Percentiles rank a stretch among this genome's conserved stretches.
These are phyloP conservation scores for Vimba vimba DNA, from an alignment of 2,113 vertebrate genomes.

Conservation along the genomic window DNA sequence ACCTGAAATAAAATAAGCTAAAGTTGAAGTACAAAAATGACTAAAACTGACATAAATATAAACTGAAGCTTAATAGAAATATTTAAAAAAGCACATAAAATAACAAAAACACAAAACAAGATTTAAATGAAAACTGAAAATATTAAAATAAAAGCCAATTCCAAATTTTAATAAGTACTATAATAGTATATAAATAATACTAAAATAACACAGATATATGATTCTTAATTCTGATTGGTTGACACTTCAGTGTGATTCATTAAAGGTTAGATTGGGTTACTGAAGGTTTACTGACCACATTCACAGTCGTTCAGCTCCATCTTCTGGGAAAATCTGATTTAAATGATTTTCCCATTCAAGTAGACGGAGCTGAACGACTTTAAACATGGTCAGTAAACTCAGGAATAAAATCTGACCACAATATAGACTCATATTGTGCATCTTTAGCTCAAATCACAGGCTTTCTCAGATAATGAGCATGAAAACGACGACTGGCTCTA, in stretches of 20 bases:
- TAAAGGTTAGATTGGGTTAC: neutral
- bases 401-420: neutral
- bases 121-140: neutral
- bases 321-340: neutral
- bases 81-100: neutral
- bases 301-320: neutral
- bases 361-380: too few relatives aligned
- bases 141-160: neutral
- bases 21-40: neutral
- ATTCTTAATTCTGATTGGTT: neutral
- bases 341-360: too few relatives aligned
- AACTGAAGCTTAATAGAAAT: neutral
- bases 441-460: neutral
- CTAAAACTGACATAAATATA: neutral
- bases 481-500: neutral
- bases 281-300: neutral
- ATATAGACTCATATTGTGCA: neutral
- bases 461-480: neutral
- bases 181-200: neutral
- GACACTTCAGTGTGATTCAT: neutral
- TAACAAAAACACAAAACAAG: neutral
- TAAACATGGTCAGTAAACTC: neutral
- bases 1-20: too few relatives aligned
- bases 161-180: neutral
- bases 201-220: neutral